Base-by-base conservation (phyloP, 2,113 vertebrate species). In the Gracilinanus agilis region DNA sequence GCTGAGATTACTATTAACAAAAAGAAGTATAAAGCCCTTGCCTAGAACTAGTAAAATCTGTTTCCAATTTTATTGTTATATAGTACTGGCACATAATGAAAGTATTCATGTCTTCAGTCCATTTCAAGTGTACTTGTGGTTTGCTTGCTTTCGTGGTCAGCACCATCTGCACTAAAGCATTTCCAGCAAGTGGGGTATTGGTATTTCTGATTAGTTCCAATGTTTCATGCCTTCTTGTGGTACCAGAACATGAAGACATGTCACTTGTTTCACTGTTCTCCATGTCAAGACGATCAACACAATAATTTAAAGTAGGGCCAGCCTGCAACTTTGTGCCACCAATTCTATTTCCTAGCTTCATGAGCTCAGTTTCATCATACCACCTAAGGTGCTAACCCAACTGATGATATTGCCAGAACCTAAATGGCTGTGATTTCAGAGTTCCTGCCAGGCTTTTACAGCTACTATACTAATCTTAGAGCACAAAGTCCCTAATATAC, bases 91-190 rank as follows among this genome's bases (percentile, higher is more conserved):
- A 83, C 67, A 83, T 83, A 83, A 83, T 83, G 67, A 83, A 83
- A 83, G 67, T 40, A 83, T 83, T 83, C 67, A 83, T 40, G 67
- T 83, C 67, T 83, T 83, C n/a, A 83, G 67, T 40, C 67, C 67
- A 83, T 83, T 40, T 83, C 67, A 83, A 83, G 67, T 83, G 67
- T 83, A 83, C 67, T 83, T 83, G 67, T 83, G 67, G 67, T 83
- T 83, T 83, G 67, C 67, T 83, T 83, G 67, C n/a, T 83, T 83
- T 83, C n/a, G 67, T 83, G 67, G 67, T 83, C 67, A 83, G 67
- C 67, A 83, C 67, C 67, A 83, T 83, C 67, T 83, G 67, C 67
- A 83, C 67, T 83, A 83, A 83, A 83, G n/a, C 67, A 83, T 40
- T 83, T 83, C 67, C 67, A 83, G 67, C 67, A 83, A 83, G 67